phyloP scores from a whole-genome alignment of 2,113 vertebrate species.

The Oxyruncus cristatus region DNA sequence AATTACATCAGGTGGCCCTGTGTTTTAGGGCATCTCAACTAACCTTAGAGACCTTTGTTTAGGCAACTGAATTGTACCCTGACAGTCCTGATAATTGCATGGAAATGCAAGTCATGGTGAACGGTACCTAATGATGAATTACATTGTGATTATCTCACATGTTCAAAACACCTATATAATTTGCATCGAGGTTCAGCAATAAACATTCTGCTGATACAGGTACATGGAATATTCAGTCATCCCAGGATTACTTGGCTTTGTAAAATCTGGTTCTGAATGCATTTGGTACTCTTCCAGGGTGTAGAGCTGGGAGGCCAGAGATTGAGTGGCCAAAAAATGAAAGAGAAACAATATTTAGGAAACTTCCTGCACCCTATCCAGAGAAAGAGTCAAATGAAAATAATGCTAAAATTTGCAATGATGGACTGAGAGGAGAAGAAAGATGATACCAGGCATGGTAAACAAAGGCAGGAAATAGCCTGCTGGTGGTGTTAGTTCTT shows the following conservation, averaged over 20 bases:
- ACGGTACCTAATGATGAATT: not conserved
- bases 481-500: constrained; percentile 46
- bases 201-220: not conserved
- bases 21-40: not conserved
- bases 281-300: not conserved
- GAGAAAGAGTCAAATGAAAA: not conserved
- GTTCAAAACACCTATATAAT: not conserved
- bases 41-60: not conserved
- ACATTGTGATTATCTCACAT: not conserved
- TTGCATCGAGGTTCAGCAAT: not conserved
- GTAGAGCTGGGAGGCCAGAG: not conserved
- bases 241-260: not conserved
- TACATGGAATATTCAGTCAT: not conserved
- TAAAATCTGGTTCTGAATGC: not conserved
- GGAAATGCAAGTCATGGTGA: not conserved
- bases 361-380: not conserved
- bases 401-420: not conserved
- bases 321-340: not conserved
- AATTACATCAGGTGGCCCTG: not conserved
- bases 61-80: not conserved
- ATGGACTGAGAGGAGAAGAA: constrained; percentile 3
- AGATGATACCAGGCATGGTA: constrained; percentile 18
- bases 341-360: not conserved
- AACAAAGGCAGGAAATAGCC: constrained; percentile 58
- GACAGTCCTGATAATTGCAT: not conserved